phyloP scores from a whole-genome alignment of 2,113 vertebrate genomes.

The Diphyllodes magnificus region DNA sequence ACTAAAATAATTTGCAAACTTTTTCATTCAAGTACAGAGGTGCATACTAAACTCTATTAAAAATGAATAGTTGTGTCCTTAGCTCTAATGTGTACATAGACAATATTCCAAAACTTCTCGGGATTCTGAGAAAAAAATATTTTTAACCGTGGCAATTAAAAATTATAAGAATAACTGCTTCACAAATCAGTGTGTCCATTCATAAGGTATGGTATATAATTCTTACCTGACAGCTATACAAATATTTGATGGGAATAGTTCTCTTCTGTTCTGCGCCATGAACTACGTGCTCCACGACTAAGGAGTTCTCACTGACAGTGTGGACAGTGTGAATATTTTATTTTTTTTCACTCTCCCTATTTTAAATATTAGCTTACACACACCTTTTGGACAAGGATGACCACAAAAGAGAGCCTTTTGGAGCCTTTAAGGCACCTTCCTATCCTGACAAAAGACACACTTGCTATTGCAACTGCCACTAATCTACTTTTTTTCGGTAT shows the following conservation, averaged over 20 bases:
- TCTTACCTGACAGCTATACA: background rate
- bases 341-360: background rate
- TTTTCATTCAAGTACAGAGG: background rate
- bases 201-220: background rate
- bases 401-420: background rate
- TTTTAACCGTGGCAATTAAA: background rate
- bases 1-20: background rate
- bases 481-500: background rate
- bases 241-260: background rate
- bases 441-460: background rate
- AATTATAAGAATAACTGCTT: background rate
- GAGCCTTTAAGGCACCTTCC: background rate
- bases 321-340: background rate
- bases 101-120: background rate
- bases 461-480: background rate
- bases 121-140: background rate
- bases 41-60: background rate
- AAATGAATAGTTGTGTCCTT: background rate
- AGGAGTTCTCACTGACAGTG: background rate
- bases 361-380: background rate
- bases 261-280: background rate
- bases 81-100: background rate
- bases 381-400: background rate
- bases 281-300: background rate
- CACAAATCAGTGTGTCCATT: background rate